Evolutionary conservation across 2,888 invertebrate genomes (phyloP).

Genomic region (Cosmopolites sordidus): DNA sequence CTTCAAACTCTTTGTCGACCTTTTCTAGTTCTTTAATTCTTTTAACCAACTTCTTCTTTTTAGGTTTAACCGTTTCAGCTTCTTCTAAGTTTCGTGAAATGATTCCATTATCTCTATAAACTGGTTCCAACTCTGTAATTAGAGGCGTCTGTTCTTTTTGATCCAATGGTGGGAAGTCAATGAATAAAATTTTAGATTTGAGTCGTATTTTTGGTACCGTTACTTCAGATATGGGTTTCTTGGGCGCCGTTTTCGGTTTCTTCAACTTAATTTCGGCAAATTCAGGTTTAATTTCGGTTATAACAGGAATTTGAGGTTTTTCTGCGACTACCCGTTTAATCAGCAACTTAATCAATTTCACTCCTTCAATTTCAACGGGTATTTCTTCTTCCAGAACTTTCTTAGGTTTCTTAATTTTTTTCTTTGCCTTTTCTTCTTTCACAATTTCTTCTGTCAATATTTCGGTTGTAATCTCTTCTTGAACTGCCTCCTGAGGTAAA

Average conservation of each 20-base stretch:
- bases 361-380: slow-evolving; percentile 19
- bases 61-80: slow-evolving; percentile 42
- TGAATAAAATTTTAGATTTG: slow-evolving; percentile 63
- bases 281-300: slow-evolving; percentile 55
- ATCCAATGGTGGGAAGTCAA: slow-evolving; percentile 46
- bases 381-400: slow-evolving; percentile 23
- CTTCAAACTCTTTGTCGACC: slow-evolving; percentile 39
- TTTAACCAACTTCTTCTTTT: slow-evolving; percentile 43
- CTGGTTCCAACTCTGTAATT: slow-evolving; percentile 41
- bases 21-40: slow-evolving; percentile 36
- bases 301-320: slow-evolving; percentile 56
- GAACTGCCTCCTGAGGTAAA: slow-evolving; percentile 22
- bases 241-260: slow-evolving; percentile 36
- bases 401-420: slow-evolving; percentile 30
- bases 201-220: slow-evolving; percentile 62
- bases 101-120: slow-evolving; percentile 44
- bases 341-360: slow-evolving; percentile 20
- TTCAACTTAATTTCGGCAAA: slow-evolving; percentile 64
- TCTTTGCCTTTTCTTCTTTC: slow-evolving; percentile 29
- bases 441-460: slow-evolving; percentile 32
- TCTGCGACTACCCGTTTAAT: slow-evolving; percentile 31
- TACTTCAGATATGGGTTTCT: slow-evolving; percentile 38
- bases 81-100: slow-evolving; percentile 51
- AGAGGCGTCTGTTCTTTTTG: slow-evolving; percentile 38
- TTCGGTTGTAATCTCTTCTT: slow-evolving; percentile 36